A percentile compares a stretch with the other conserved stretches of the same genome.
Conservation (phyloP, 2,113 vertebrate species). For the Corythornis cristatus region DNA sequence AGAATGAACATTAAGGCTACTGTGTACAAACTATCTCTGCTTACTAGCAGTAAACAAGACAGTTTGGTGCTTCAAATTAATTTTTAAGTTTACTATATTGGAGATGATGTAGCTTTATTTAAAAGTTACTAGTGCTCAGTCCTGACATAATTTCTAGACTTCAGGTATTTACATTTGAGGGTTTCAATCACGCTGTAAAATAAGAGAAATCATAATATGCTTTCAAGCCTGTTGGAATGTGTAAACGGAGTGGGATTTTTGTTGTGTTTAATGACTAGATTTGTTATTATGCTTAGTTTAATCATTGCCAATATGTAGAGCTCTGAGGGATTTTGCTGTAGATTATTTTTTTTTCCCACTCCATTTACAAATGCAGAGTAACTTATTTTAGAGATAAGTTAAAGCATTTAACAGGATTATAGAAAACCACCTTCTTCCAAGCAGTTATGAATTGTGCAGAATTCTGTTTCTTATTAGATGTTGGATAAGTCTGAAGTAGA, state of each 20-base stretch:
- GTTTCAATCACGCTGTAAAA: neutral
- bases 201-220: neutral
- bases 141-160: neutral
- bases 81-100: neutral
- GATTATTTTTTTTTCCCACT: neutral
- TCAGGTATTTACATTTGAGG: neutral
- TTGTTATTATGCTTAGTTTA: neutral
- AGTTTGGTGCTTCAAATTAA: neutral
- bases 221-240: neutral
- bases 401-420: neutral
- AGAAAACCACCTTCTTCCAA: neutral
- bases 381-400: neutral
- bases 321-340: neutral
- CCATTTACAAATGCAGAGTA: neutral
- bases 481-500: neutral
- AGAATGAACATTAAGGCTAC: neutral
- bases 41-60: neutral
- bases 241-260: neutral
- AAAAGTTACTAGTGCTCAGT: neutral
- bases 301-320: neutral
- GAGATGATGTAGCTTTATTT: neutral
- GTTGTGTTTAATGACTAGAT: neutral
- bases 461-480: neutral
- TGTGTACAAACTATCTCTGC: neutral
- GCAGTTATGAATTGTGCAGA: neutral